Evolutionary conservation across 2,888 invertebrate species (phyloP), one percentile per base, ranked within the genome.

Genomic region (Lithosia quadra): DNA sequence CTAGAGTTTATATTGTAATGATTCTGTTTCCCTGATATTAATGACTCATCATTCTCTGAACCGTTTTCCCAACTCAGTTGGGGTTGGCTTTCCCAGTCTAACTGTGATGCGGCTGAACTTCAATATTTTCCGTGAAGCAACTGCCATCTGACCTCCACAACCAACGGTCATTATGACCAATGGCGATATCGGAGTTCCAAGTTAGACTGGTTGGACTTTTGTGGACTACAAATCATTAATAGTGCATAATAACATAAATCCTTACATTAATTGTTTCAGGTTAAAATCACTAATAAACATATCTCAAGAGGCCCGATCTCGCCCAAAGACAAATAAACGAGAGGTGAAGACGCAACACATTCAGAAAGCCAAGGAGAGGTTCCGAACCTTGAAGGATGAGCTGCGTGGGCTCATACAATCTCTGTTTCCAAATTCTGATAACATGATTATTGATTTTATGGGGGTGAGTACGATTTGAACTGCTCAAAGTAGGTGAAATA

Each of bases 341-440:
- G 85, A 86, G 59, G 80, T 92, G 0, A 79, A 72, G 11, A 81
- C 85, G 0, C 86, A 90, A 64, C 91, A 94, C 62, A 18, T 93
- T 0, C 73, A 77, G 11, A 91, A 87, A 63, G 93, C 93, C 0
- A 91, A 89, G 65, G 87, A 90, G 9, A 85, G 76, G 57, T 95
- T 95, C 67, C 79, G 82, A 0, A 68, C 76, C 2, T 80, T 94
- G 83, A 95, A 94, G 78, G 81, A 71, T 9, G 88, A 91, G 68
- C 81, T 95, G 0, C 89, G 89, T 9, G 83, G 84, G 0, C 84
- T 95, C 0, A 88, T 95, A 58, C 74, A 88, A 24, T 86, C 91
- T 0, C 74, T 93, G 67, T 92, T 89, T 61, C 92, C 92, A 0
- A 83, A 87, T 28, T 78, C 82, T 1, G 82, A 86, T 43, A 85